Conservation (phyloP, 2,797 vertebrate species). For the Sebastiscus tertius region DNA sequence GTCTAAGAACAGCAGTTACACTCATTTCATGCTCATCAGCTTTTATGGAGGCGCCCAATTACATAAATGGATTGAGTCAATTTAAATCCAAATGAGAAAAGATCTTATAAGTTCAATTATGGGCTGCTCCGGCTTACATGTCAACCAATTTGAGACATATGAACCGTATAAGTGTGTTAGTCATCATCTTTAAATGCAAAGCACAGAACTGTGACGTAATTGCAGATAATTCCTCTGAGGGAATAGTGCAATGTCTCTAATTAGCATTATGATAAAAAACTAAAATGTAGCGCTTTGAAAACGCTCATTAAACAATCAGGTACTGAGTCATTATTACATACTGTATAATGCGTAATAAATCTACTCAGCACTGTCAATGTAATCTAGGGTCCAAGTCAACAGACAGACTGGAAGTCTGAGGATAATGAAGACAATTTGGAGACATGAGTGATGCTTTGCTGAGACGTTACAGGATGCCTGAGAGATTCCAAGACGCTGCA, state of each 20-base stretch:
- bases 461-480: neutral
- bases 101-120: constrained; percentile 11
- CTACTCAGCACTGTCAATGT: neutral
- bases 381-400: neutral
- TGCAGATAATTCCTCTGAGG: neutral
- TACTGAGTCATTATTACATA: constrained; percentile 1
- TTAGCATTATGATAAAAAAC: constrained; percentile 16
- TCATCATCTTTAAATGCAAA: constrained; percentile 15
- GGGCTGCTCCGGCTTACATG: neutral
- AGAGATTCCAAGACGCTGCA: neutral
- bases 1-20: neutral
- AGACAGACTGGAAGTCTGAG: neutral
- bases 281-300: neutral
- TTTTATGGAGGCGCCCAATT: constrained; percentile 3
- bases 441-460: neutral
- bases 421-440: neutral
- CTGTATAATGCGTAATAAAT: neutral
- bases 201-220: neutral
- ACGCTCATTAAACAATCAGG: constrained; percentile 24
- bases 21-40: constrained; percentile 15
- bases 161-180: neutral
- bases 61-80: constrained; percentile 19
- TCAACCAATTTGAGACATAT: neutral
- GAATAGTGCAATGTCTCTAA: constrained; percentile 17
- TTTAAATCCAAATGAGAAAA: constrained; percentile 29